Evolutionary conservation across 1,140 invertebrate genomes (phyloP).

Genomic region (Brachionus rotundiformis): DNA sequence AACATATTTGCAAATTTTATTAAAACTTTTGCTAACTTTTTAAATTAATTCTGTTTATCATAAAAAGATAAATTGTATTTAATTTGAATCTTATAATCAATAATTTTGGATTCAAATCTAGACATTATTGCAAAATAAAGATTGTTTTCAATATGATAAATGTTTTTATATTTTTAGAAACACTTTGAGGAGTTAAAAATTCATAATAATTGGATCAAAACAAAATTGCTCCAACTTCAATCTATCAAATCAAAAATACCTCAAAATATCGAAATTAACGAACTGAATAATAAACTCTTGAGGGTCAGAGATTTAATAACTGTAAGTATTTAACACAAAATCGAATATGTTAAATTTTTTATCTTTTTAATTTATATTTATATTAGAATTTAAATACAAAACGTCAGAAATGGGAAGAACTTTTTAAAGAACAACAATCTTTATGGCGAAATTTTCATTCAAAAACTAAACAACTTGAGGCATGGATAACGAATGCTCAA

Average conservation of each 20-base stretch:
- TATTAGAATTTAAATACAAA: constrained; percentile 37
- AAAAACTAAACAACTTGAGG: constrained; percentile 21
- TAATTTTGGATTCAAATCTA: neutral
- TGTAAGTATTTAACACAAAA: neutral
- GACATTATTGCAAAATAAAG: too few relatives aligned
- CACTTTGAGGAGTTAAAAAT: constrained; percentile 24
- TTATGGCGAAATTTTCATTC: constrained; percentile 44
- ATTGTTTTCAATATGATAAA: too few relatives aligned
- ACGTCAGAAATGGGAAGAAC: constrained; percentile 47
- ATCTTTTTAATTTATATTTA: too few relatives aligned
- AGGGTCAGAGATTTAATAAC: neutral
- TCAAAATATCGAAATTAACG: constrained; percentile 15
- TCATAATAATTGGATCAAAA: constrained; percentile 1
- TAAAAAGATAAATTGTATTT: too few relatives aligned
- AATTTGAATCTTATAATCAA: too few relatives aligned
- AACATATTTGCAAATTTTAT: neutral
- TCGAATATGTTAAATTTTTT: too few relatives aligned
- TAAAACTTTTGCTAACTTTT: neutral
- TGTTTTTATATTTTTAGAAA: too few relatives aligned
- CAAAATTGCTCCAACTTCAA: neutral
- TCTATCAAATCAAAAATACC: neutral
- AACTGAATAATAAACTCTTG: neutral
- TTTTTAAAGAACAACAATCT: constrained; percentile 4
- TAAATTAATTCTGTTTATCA: too few relatives aligned
- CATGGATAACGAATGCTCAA: constrained; percentile 36